Percentiles rank a stretch among this genome's conserved stretches.
Evolutionary conservation across 1,140 invertebrate species (phyloP).

Genomic region (Nebria ingens): DNA sequence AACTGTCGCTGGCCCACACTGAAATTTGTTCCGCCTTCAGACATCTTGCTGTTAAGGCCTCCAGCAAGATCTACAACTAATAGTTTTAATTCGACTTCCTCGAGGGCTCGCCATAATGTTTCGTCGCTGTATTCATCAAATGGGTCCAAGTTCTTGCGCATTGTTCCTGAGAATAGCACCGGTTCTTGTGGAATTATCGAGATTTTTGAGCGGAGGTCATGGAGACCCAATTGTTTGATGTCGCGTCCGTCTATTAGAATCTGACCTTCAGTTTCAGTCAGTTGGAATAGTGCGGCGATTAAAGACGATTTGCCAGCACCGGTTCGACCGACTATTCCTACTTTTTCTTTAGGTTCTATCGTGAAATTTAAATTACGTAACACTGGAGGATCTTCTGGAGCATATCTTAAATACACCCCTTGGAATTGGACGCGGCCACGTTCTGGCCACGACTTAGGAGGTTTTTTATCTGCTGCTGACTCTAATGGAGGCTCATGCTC

Average conservation of each 20-base stretch:
- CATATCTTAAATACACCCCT: constrained; percentile 54
- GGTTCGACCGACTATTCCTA: constrained; percentile 49
- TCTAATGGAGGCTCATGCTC: constrained; percentile 57
- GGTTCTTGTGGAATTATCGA: constrained; percentile 89
- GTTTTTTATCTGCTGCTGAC: constrained; percentile 48
- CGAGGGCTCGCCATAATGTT: constrained; percentile 70
- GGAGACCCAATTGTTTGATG: constrained; percentile 42
- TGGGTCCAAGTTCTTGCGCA: constrained; percentile 76
- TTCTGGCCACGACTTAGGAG: constrained; percentile 57
- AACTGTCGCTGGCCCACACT: constrained; percentile 76
- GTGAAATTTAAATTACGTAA: constrained; percentile 50
- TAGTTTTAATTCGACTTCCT: constrained; percentile 63
- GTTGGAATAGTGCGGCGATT: constrained; percentile 54
- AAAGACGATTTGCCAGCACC: constrained; percentile 63
- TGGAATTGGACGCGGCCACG: constrained; percentile 57
- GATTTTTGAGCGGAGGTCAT: constrained; percentile 63
- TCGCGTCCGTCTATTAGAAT: constrained; percentile 63
- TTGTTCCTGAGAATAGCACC: constrained; percentile 70
- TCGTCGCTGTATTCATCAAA: constrained; percentile 67
- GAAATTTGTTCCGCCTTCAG: constrained; percentile 68
- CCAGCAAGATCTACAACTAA: constrained; percentile 48
- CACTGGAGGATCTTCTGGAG: constrained; percentile 48
- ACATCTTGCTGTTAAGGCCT: constrained; percentile 56
- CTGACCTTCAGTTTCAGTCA: constrained; percentile 58
- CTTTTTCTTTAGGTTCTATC: constrained; percentile 51